Percentiles rank a stretch among this genome's conserved stretches.
phyloP scores from a whole-genome alignment of 2,797 vertebrate genomes.

The Pangasius sanitwongsei region DNA sequence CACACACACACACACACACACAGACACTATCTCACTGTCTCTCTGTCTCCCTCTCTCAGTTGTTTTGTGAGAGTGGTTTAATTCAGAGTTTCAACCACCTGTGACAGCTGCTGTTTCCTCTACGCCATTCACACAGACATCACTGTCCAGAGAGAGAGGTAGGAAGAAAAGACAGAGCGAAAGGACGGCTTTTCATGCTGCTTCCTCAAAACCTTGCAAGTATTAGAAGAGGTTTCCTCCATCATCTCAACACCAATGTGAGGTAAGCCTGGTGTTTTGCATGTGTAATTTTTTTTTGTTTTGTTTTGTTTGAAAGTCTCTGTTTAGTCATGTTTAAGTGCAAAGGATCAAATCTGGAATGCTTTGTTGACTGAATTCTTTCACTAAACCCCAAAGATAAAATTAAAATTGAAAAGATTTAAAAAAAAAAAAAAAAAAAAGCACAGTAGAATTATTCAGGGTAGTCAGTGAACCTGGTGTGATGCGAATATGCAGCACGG shows the following conservation, averaged over 20 bases:
- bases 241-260: constrained; percentile 70
- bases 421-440: neutral
- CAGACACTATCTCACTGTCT: constrained; percentile 17
- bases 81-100: constrained; percentile 74
- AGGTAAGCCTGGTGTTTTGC: constrained; percentile 73
- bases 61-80: constrained; percentile 58
- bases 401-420: neutral
- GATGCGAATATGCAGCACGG: neutral
- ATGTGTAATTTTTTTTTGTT: neutral
- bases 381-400: neutral
- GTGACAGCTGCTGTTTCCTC: constrained; percentile 71
- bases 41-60: constrained; percentile 54
- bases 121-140: constrained; percentile 59
- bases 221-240: constrained; percentile 46
- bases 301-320: neutral
- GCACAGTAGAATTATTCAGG: neutral
- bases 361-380: neutral
- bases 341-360: neutral
- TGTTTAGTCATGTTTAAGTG: neutral
- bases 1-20: neutral
- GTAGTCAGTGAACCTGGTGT: neutral
- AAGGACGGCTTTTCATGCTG: constrained; percentile 41
- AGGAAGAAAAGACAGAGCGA: constrained; percentile 38
- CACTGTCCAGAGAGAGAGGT: constrained; percentile 24
- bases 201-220: constrained; percentile 14